phyloP scores from a whole-genome alignment of 2,797 vertebrate species.

The Phrynocephalus vlangalii region DNA sequence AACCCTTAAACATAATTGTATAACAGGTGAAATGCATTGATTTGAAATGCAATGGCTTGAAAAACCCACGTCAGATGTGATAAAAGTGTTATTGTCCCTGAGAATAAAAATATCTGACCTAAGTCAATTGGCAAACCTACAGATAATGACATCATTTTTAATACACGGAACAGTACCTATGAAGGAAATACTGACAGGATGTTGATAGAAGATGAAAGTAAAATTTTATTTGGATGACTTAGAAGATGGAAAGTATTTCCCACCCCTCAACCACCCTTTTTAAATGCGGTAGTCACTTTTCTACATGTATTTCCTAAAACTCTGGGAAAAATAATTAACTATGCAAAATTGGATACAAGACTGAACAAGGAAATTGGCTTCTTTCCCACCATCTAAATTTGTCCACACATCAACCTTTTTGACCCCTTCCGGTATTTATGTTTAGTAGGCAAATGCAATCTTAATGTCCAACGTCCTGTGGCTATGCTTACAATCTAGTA shows the following conservation, averaged over 20 bases:
- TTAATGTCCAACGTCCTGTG: slow-evolving; percentile 61
- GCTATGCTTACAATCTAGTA: slow-evolving; percentile 68
- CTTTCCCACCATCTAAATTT: slow-evolving; percentile 49
- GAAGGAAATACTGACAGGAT: slow-evolving; percentile 82
- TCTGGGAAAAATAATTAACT: slow-evolving; percentile 55
- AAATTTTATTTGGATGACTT: slow-evolving; percentile 72
- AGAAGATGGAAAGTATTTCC: slow-evolving; percentile 54
- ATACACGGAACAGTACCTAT: slow-evolving; percentile 80
- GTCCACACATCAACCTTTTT: slow-evolving; percentile 62
- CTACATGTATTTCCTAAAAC: slow-evolving; percentile 41
- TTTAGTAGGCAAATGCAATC: slow-evolving; percentile 56
- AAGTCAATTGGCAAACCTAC: slow-evolving; percentile 69
- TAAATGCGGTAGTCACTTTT: slow-evolving; percentile 46
- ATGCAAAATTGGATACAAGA: slow-evolving; percentile 49
- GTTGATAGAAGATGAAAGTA: slow-evolving; percentile 84
- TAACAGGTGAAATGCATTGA: not conserved
- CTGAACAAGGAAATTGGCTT: slow-evolving; percentile 52
- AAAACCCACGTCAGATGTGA: slow-evolving; percentile 57
- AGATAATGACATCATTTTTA: slow-evolving; percentile 76
- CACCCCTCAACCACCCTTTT: slow-evolving; percentile 52
- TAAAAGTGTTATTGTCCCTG: slow-evolving; percentile 53
- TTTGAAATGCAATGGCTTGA: slow-evolving; percentile 8
- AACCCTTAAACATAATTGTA: not conserved
- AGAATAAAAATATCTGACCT: slow-evolving; percentile 54
- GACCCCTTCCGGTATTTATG: slow-evolving; percentile 60